Base-by-base conservation (phyloP, 2,888 invertebrate species). In the Lymantria dispar region DNA sequence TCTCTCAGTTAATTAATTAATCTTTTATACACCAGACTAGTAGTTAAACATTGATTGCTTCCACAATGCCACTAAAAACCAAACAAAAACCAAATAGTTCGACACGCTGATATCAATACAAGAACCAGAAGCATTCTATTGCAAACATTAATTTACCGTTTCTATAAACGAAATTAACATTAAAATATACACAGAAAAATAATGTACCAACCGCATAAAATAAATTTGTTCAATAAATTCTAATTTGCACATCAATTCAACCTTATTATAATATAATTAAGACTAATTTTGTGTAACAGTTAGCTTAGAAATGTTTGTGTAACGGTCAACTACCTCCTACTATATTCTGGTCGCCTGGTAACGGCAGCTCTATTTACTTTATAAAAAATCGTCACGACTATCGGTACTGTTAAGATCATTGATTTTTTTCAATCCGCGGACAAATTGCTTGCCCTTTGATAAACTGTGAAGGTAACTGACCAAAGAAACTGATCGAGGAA, bases 301-400 rank as follows among this genome's bases (percentile, higher is more conserved):
- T 7, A 7, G 44, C 33, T 15, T 47, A 50, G 36, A 46, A 8
- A 40, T 54, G 51, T 54, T 64, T 58, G 65, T 56, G 31, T 71
- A 70, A 72, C 86, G 86, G 86, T 86, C 84, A 79, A 64, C 74
- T 73, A 83, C 83, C 81, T 83, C 68, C 70, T 68, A 58, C 69
- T 65, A 68, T 68, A 74, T 77, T 78, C 78, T 82, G 80, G 74
- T 68, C 64, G 77, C 79, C 76, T 80, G 74, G 81, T 85, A 83
- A 77, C 76, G 76, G 77, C 64, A 66, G 58, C 60, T 68, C 69
- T 80, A 74, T 74, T 76, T 70, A 62, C 53, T 62, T 62, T 54
- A 72, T 79, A 79, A 81, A 73, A 67, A 71, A 62, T 56, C 44
- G 58, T 65, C 67, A 61, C 60, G 63, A 64, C 50, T 37, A 14